phyloP scores from a whole-genome alignment of 53 echinoderm and acorn worm genomes.

The Actinopyga echinites region DNA sequence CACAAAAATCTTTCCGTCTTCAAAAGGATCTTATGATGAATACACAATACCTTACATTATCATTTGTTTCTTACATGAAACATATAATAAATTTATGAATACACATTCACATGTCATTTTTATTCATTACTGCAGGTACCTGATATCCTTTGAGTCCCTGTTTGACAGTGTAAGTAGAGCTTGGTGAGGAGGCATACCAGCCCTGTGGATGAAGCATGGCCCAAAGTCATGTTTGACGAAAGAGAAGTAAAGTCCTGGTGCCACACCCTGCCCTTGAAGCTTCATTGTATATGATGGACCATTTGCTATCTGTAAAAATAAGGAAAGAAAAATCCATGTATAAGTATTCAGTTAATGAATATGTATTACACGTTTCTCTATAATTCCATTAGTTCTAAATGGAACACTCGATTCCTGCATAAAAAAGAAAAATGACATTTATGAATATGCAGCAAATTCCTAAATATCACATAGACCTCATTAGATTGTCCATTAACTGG shows the following conservation, averaged over 20 bases:
- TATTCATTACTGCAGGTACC: constrained; percentile 44
- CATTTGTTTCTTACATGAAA: too few species aligned
- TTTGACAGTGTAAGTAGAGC: constrained; percentile 80
- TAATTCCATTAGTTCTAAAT: too few species aligned
- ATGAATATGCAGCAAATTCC: too few species aligned
- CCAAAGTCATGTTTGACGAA: constrained; percentile 97
- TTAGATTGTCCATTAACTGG: too few species aligned
- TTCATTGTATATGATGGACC: constrained; percentile 87
- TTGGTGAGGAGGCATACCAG: constrained; percentile 93
- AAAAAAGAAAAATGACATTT: too few species aligned
- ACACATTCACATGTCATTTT: not conserved
- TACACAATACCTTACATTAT: too few species aligned
- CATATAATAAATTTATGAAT: not conserved
- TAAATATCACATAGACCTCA: too few species aligned
- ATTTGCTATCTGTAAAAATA: constrained; percentile 76
- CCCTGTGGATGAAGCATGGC: constrained; percentile 97
- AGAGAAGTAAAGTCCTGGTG: constrained; percentile 93
- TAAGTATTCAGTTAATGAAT: too few species aligned
- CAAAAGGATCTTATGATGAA: too few species aligned
- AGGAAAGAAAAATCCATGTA: not conserved
- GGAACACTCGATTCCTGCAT: too few species aligned
- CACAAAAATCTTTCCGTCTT: too few species aligned
- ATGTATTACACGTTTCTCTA: too few species aligned
- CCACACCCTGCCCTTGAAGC: constrained; percentile 80
- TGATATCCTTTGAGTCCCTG: constrained; percentile 88